These are phyloP conservation scores for Clinocottus analis DNA, from an alignment of 2,113 vertebrate species.

Conservation along the genomic window DNA sequence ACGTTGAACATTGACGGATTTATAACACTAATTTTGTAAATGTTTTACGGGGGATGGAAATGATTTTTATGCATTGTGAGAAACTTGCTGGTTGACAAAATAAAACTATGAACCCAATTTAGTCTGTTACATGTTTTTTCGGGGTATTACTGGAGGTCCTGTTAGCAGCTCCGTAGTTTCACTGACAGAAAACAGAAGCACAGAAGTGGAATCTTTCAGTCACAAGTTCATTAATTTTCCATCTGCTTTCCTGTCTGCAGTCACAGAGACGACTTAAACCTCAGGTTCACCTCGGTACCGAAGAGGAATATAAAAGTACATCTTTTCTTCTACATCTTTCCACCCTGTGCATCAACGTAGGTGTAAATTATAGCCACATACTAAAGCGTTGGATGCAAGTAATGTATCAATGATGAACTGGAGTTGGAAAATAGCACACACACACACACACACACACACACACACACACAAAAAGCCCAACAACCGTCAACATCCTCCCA, in stretches of 20 bases:
- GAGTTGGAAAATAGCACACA: background rate
- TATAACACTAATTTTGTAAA: too few species aligned
- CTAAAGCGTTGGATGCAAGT: background rate
- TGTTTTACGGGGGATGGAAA: background rate
- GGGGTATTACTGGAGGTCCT: background rate
- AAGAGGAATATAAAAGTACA: background rate
- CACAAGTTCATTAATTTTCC: constrained; percentile 24
- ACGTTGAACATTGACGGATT: too few species aligned
- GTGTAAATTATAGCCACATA: background rate
- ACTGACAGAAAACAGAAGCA: constrained; percentile 13
- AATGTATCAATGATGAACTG: background rate
- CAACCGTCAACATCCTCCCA: constrained; percentile 4
- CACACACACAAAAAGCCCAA: constrained; percentile 7
- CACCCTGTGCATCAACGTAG: background rate
- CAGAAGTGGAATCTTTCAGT: background rate
- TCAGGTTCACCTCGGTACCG: background rate
- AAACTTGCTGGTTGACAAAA: background rate
- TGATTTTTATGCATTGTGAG: background rate
- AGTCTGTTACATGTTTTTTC: background rate
- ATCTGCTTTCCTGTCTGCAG: constrained; percentile 29
- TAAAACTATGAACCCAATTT: background rate
- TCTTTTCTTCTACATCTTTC: background rate
- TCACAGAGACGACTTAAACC: constrained; percentile 11
- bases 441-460: background rate
- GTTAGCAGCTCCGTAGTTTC: background rate